phyloP scores from a whole-genome alignment of 2,888 invertebrate species.

The Torymus aiolomorphi region DNA sequence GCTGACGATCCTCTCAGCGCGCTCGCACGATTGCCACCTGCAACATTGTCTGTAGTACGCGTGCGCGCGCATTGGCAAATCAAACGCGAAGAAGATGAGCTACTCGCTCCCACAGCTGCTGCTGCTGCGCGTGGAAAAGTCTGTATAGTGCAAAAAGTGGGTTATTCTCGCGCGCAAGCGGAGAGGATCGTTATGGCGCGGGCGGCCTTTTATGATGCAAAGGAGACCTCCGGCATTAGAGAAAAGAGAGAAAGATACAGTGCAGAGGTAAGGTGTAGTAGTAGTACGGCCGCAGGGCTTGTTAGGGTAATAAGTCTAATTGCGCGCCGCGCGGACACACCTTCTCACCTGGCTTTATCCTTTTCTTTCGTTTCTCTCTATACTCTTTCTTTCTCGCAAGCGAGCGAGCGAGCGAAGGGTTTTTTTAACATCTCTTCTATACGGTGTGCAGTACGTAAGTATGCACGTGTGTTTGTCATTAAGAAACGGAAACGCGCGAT shows the following conservation, averaged over 20 bases:
- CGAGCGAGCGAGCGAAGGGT: background rate
- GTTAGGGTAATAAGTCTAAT: conserved; percentile 72
- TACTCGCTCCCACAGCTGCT: background rate
- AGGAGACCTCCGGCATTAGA: background rate
- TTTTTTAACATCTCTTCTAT: background rate
- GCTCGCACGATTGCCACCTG: background rate
- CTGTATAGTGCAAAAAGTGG: conserved; percentile 4
- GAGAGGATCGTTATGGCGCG: conserved; percentile 6
- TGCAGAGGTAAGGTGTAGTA: background rate
- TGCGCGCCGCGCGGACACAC: conserved; percentile 64
- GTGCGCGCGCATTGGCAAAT: background rate
- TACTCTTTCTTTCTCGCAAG: background rate
- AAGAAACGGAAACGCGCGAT: conserved; percentile 46
- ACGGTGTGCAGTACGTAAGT: background rate
- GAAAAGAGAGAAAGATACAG: background rate
- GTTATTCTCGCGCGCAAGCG: background rate
- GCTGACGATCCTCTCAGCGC: background rate
- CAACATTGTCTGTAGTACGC: background rate
- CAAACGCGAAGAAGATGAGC: too few relatives aligned
- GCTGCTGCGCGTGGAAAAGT: conserved; percentile 13
- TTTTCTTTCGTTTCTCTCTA: background rate
- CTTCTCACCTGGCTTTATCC: conserved; percentile 66
- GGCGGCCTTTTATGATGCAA: conserved; percentile 35
- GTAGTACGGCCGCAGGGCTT: conserved; percentile 59
- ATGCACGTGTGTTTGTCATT: conserved; percentile 26